phyloP scores from a whole-genome alignment of 1,140 invertebrate genomes.

The Batillaria attramentaria region DNA sequence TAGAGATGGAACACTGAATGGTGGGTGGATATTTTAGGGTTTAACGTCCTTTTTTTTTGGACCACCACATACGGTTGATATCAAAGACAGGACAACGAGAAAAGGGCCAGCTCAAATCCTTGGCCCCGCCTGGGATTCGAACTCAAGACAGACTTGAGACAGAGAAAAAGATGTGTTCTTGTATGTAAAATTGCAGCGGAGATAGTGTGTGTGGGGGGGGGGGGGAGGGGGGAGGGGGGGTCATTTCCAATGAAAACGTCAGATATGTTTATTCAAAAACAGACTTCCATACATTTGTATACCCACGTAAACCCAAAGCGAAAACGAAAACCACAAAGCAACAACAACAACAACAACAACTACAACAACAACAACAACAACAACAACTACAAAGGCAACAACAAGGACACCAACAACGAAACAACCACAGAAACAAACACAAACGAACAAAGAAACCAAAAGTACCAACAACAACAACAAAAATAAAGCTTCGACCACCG shows the following conservation, averaged over 20 bases:
- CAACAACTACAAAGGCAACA: background rate
- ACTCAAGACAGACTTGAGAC: background rate
- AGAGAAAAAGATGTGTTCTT: background rate
- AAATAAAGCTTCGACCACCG: too few relatives aligned
- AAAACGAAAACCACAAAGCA: background rate
- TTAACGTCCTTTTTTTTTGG: too few relatives aligned
- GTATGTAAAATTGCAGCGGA: background rate
- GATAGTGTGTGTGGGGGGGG: background rate
- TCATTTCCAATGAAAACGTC: background rate
- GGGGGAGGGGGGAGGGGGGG: background rate
- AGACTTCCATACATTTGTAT: background rate
- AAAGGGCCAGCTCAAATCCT: too few relatives aligned
- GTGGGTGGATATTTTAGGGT: too few relatives aligned
- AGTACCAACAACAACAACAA: too few relatives aligned
- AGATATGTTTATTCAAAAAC: background rate
- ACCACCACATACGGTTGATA: too few relatives aligned
- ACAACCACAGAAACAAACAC: background rate
- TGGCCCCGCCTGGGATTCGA: too few relatives aligned
- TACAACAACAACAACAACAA: background rate
- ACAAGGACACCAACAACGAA: background rate
- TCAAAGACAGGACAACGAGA: too few relatives aligned
- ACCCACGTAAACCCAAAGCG: background rate
- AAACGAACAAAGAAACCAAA: too few relatives aligned
- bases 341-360: conserved; percentile 5
- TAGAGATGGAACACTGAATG: too few relatives aligned